phyloP scores from a whole-genome alignment of 2,888 invertebrate genomes.

The Tenthredo livida region DNA sequence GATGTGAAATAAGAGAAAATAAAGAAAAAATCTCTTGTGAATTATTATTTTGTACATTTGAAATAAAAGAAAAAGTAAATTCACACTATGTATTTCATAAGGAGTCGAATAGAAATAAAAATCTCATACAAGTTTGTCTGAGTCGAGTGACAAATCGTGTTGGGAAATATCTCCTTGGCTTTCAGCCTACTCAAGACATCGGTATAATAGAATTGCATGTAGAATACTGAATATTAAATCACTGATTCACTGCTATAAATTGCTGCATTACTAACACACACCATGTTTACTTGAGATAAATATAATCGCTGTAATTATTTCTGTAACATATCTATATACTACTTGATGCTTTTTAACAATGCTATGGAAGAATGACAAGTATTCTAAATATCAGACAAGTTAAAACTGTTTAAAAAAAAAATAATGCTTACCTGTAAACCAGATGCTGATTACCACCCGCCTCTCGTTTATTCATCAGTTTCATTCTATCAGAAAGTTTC shows the following conservation, averaged over 20 bases:
- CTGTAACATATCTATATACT: neutral
- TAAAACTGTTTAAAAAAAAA: neutral
- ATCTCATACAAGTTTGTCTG: neutral
- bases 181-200: conserved; percentile 8
- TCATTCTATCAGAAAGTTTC: conserved; percentile 65
- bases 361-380: neutral
- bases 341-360: neutral
- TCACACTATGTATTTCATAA: neutral
- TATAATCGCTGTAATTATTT: conserved; percentile 21
- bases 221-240: conserved; percentile 26
- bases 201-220: neutral
- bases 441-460: conserved; percentile 24
- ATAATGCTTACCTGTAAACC: conserved; percentile 65
- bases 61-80: neutral
- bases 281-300: neutral
- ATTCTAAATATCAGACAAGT: neutral
- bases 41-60: neutral
- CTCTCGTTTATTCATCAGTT: conserved; percentile 65
- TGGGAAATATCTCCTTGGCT: conserved; percentile 48
- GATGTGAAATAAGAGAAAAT: neutral
- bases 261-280: conserved; percentile 19
- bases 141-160: conserved; percentile 48
- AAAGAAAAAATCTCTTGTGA: neutral
- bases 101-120: conserved; percentile 18
- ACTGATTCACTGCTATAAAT: conserved; percentile 50